Conservation (phyloP, 2,797 vertebrate species). For the Galaxias olidus region DNA sequence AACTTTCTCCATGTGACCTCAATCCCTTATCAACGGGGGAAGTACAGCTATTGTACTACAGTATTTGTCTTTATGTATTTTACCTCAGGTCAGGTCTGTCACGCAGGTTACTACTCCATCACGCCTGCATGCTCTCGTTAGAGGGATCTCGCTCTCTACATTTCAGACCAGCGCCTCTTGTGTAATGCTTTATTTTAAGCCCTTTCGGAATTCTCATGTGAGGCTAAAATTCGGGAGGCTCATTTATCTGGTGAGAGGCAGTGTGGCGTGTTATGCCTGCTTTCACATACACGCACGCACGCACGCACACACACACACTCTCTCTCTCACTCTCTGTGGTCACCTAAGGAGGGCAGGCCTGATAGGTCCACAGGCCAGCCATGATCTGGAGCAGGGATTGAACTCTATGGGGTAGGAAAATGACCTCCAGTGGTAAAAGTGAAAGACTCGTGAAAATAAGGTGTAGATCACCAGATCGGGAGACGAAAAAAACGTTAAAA, state of each 20-base stretch:
- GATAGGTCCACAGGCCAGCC: background rate
- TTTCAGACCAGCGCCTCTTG: conserved; percentile 22
- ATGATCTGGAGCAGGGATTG: background rate
- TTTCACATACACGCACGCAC: too few relatives aligned
- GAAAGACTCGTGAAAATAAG: too few relatives aligned
- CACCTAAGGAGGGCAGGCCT: background rate
- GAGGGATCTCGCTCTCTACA: conserved; percentile 14
- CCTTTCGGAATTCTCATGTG: conserved; percentile 45
- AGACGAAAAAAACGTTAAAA: background rate
- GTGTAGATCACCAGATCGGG: too few relatives aligned
- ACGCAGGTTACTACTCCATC: background rate
- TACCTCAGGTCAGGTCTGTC: background rate
- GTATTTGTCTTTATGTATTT: background rate
- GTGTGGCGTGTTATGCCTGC: conserved; percentile 17
- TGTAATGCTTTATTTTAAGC: conserved; percentile 40
- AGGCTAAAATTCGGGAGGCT: conserved; percentile 20
- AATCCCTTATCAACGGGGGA: too few relatives aligned
- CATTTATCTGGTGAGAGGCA: conserved; percentile 40
- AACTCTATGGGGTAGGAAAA: background rate
- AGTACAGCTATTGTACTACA: background rate
- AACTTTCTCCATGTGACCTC: too few relatives aligned
- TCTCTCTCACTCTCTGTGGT: conserved; percentile 8
- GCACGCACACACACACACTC: too few relatives aligned
- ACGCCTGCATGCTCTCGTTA: conserved; percentile 18
- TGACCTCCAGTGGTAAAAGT: too few relatives aligned